Percentiles rank a stretch among this genome's conserved stretches.
Evolutionary conservation across 2,797 vertebrate species (phyloP).

Genomic region (Sebastes melanostomus): DNA sequence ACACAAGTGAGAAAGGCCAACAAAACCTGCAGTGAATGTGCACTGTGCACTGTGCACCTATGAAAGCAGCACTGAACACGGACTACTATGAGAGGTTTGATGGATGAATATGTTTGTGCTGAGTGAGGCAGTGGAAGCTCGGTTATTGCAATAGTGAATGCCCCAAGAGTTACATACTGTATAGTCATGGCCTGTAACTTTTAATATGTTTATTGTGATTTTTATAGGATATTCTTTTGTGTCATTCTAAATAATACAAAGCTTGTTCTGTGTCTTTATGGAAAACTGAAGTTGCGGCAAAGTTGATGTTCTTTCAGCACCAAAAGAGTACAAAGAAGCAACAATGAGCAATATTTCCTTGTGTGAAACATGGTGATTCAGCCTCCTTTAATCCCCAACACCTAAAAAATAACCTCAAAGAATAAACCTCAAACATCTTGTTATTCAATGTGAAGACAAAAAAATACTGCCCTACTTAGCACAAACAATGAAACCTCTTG

Average conservation of each 20-base stretch:
- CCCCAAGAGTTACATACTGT: background rate
- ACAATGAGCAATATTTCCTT: constrained; percentile 12
- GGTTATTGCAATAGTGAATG: constrained; percentile 38
- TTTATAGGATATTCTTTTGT: constrained; percentile 4
- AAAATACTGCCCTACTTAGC: constrained; percentile 49
- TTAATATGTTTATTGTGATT: constrained; percentile 5
- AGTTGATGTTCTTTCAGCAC: background rate
- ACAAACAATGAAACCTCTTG: constrained; percentile 51
- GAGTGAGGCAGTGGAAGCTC: constrained; percentile 36
- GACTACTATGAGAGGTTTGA: constrained; percentile 28
- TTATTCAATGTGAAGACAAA: constrained; percentile 22
- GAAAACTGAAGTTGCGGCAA: constrained; percentile 2
- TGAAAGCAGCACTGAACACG: constrained; percentile 16
- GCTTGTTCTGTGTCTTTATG: background rate
- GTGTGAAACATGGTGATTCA: constrained; percentile 28
- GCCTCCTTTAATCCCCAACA: constrained; percentile 21
- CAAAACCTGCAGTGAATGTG: background rate
- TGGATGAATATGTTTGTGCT: constrained; percentile 53
- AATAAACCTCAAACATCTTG: constrained; percentile 38
- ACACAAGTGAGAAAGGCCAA: background rate
- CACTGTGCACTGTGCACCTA: background rate
- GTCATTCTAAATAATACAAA: constrained; percentile 17
- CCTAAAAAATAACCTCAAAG: constrained; percentile 35
- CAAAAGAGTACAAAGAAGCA: constrained; percentile 6
- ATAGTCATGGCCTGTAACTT: background rate